A percentile compares a stretch with the other conserved stretches of the same genome.
Evolutionary conservation across 2,113 vertebrate genomes (phyloP).

Genomic region (Heloderma charlesbogerti): DNA sequence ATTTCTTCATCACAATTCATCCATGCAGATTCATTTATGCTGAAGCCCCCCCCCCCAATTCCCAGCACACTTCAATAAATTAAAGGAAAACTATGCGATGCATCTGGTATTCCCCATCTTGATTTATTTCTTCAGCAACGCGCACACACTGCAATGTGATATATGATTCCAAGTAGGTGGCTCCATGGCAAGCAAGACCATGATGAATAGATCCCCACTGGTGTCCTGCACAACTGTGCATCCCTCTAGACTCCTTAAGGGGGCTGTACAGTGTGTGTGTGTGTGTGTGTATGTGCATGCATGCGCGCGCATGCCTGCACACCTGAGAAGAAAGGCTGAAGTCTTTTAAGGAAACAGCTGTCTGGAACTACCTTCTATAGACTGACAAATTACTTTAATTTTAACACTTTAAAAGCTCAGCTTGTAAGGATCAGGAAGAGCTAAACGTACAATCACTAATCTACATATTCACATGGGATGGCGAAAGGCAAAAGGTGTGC

Average conservation of each 20-base stretch:
- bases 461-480: constrained; percentile 44
- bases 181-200: constrained; percentile 45
- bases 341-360: constrained; percentile 65
- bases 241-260: constrained; percentile 59
- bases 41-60: constrained; percentile 21
- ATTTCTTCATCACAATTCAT: constrained; percentile 59
- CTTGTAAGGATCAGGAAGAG: constrained; percentile 60
- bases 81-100: constrained; percentile 49
- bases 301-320: too few relatives aligned
- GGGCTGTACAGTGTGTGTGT: constrained; percentile 30
- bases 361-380: constrained; percentile 63
- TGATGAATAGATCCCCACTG: constrained; percentile 68
- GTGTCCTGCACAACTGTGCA: constrained; percentile 52
- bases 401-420: constrained; percentile 60
- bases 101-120: constrained; percentile 67
- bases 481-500: constrained; percentile 28
- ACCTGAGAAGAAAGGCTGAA: constrained; percentile 62
- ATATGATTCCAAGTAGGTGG: constrained; percentile 71
- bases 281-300: too few relatives aligned
- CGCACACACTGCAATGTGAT: constrained; percentile 59
- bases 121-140: constrained; percentile 72
- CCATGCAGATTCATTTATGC: constrained; percentile 48
- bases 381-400: constrained; percentile 58
- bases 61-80: constrained; percentile 66
- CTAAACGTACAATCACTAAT: constrained; percentile 40